Conservation (phyloP, 2,888 invertebrate species). For the Artemia sinica region DNA sequence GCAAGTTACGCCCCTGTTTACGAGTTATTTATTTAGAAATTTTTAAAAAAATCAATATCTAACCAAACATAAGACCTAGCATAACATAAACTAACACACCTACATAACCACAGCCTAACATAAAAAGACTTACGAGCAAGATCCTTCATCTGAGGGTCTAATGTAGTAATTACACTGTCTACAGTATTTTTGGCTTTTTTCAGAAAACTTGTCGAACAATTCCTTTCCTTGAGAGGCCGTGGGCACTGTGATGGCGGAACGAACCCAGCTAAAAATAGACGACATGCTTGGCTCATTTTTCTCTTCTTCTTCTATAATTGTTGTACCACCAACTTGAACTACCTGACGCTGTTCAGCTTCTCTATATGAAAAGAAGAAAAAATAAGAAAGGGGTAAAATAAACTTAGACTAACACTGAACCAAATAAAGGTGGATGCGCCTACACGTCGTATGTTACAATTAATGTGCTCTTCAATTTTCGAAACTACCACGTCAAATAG, state of each 20-base stretch:
- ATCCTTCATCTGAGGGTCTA: conserved; percentile 78
- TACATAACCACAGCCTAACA: too few species aligned
- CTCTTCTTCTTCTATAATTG: conserved; percentile 9
- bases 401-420: too few species aligned
- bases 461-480: too few species aligned
- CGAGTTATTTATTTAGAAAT: too few species aligned
- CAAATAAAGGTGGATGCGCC: too few species aligned
- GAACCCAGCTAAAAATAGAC: conserved; percentile 5
- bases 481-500: too few species aligned
- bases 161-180: conserved; percentile 65
- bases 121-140: conserved; percentile 51
- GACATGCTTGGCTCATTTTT: conserved; percentile 7
- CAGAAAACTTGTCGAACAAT: conserved; percentile 48
- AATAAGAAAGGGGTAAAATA: too few species aligned
- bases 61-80: too few species aligned
- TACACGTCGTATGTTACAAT: too few species aligned
- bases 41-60: too few species aligned
- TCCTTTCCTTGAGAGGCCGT: conserved; percentile 32
- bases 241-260: background rate
- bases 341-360: background rate
- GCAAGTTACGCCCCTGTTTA: too few species aligned
- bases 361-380: background rate
- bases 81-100: too few species aligned
- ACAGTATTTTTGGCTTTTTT: conserved; percentile 60
- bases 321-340: background rate